Evolutionary conservation across 2,113 vertebrate species (phyloP), one percentile per base, ranked within the genome.

Genomic region (Hydropotes inermis): DNA sequence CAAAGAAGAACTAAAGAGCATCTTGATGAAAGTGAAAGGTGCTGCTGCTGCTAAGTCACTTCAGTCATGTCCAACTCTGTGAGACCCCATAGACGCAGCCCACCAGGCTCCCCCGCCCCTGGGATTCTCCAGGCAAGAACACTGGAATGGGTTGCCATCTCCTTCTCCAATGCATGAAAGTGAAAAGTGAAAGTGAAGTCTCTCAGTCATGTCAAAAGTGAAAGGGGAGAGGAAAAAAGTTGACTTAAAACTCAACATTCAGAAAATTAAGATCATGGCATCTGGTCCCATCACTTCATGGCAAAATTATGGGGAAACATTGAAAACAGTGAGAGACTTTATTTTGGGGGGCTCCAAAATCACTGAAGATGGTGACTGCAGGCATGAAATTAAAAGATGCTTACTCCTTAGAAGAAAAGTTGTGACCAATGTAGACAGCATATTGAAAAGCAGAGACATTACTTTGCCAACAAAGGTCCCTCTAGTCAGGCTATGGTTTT

Each of bases 41-140:
- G 47, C 47, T 50, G 11, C 47, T 47, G 47, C 47, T 50, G 47
- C 47, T 50, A 50, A 50, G 47, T 50, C 12, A 50, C 3, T 50
- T 50, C 12, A 50, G 12, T 50, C 47, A 12, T 50, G 47, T 50
- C 47, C 47, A 14, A 50, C 47, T 50, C 12, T 50, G 47, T 50
- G 47, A 1, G 12, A 50, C 3, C 1, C 47, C 47, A 50, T 14
- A 50, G 3, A 50, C 3, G 1, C 12, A 50, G 47, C 47, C 47
- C 47, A 50, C 47, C 12, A 50, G 47, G 47, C 12, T 50, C 47
- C 13, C 47, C 47, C 11, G 0, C 47, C 47, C 47, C 47, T 50
- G 47, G 47, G 47, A 50, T 50, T 50, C 47, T 50, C 12, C 47
- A 50, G 47, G 47, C 12, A 50, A 50, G 47, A 50, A 50, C 47